Base-by-base conservation (phyloP, 2,797 vertebrate genomes). In the Falco biarmicus region DNA sequence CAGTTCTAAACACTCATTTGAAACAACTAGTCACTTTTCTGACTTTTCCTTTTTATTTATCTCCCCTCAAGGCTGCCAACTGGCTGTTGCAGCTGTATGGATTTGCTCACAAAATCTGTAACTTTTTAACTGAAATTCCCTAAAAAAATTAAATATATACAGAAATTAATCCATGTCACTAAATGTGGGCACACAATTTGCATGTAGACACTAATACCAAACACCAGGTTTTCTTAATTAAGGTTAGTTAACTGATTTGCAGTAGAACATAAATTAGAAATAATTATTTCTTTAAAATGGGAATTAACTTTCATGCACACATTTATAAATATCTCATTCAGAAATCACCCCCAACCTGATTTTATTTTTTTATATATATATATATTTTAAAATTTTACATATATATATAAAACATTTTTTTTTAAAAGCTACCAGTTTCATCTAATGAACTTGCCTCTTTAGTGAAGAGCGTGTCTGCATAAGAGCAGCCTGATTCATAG, bases 401-500 rank as follows among this genome's bases (percentile, higher is more conserved):
- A 31, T 2, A 37, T 3, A 37, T 3, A 9, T 34, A 10, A 4
- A 5, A 7, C 24, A 10, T 41, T 5, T 15, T 19, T 4, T 4
- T 9, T 5, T 11, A 19, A 47, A 81, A 31, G 39, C 10, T 25
- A 56, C 51, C 11, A 45, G 13, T 28, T 31, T 76, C 10, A 41
- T 31, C 45, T 26, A 24, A 7, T 54, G 53, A 34, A 98, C 98
- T 98, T 97, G 99, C 99, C 99, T 99, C 97, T 99, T 99, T 90
- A 99, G 91, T 6, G 98, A 98, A 8, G 98, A 98, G 85, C 98
- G 98, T 95, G 98, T 99, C 97, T 99, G 99, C 98, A 99, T 99
- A 97, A 99, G 99, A 16, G 99, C 99, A 53, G 99, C 99, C 98
- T 99, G 99, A 97, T 99, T 99, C 99, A 99, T 99, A 96, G 99